Evolutionary conservation across 2,797 vertebrate species (phyloP), one percentile per base, ranked within the genome.

Genomic region (Lepus townsendii): DNA sequence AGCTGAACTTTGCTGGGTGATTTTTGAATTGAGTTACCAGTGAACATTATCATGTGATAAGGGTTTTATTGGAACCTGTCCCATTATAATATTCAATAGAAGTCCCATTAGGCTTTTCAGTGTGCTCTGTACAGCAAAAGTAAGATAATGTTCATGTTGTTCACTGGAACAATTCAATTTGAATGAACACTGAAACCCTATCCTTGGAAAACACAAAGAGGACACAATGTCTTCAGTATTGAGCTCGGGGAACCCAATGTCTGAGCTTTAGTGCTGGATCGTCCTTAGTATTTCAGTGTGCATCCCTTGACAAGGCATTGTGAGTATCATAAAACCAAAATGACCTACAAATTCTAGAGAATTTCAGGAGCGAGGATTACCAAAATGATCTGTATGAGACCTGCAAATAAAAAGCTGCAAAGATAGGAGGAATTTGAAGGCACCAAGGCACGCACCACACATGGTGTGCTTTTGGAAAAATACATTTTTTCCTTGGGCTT

Each of bases 141-240:
- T 52, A 93, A 90, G 84, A 87, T 90, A 50, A 87, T 94, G 95
- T 92, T 93, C 82, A 83, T 72, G 38, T 93, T 90, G 62, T 92
- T 91, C 17, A 12, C 73, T 60, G 89, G 66, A 71, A 71, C 24
- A 89, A 86, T 73, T 83, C 62, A 79, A 32, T 93, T 78, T 93
- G 77, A 94, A 83, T 87, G 38, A 78, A 88, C 63, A 91, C 86
- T 83, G 71, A 93, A 73, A 82, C 76, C 16, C 35, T 90, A 91
- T 76, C 63, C 42, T 92, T 76, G 65, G 65, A 88, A 79, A 90
- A 86, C 54, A 78, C 32, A 86, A 86, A 76, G 30, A 78, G 10
- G 54, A 79, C 22, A n/a, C 24, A 38, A 8, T 38, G 5, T 93
- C 47, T 93, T 90, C 77, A 87, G 26, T 63, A 24, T 63, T 65